Evolutionary conservation across 1,140 invertebrate genomes (phyloP).

Genomic region (Drosophila pachea): DNA sequence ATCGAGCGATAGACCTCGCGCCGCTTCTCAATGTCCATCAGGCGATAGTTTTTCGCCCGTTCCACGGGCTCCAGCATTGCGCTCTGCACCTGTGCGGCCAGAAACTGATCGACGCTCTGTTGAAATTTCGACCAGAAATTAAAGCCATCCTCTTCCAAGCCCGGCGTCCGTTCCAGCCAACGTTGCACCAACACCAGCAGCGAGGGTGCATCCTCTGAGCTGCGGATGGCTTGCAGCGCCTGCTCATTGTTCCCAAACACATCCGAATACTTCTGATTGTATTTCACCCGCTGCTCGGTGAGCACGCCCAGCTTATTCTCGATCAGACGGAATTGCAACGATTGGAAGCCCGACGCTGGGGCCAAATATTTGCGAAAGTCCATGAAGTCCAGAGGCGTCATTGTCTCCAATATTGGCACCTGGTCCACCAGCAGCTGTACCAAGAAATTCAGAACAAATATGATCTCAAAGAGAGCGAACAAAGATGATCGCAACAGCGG

Average conservation of each 20-base stretch:
- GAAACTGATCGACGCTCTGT: slow-evolving; percentile 86
- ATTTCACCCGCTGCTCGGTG: slow-evolving; percentile 92
- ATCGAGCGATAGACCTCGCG: slow-evolving; percentile 93
- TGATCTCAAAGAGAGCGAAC: not conserved
- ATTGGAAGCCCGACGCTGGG: slow-evolving; percentile 98
- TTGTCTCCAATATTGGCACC: slow-evolving; percentile 98
- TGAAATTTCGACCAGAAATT: slow-evolving; percentile 97
- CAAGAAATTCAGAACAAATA: slow-evolving; percentile 18
- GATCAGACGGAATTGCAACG: slow-evolving; percentile 95
- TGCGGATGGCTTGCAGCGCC: slow-evolving; percentile 85
- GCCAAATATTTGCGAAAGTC: slow-evolving; percentile 95
- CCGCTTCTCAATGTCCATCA: slow-evolving; percentile 87
- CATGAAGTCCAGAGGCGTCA: slow-evolving; percentile 98
- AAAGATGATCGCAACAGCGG: too few species aligned
- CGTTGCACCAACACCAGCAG: slow-evolving; percentile 90
- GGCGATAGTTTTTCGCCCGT: slow-evolving; percentile 81
- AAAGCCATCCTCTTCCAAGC: slow-evolving; percentile 89
- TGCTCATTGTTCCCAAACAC: slow-evolving; percentile 90
- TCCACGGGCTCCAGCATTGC: slow-evolving; percentile 80
- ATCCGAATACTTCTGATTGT: slow-evolving; percentile 94
- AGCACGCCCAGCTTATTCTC: slow-evolving; percentile 98
- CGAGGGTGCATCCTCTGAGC: slow-evolving; percentile 91
- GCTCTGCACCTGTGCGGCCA: slow-evolving; percentile 83
- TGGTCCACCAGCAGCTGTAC: slow-evolving; percentile 95
- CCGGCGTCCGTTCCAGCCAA: slow-evolving; percentile 97